phyloP scores from a whole-genome alignment of 2,888 invertebrate species.

The Colostygia pectinataria region DNA sequence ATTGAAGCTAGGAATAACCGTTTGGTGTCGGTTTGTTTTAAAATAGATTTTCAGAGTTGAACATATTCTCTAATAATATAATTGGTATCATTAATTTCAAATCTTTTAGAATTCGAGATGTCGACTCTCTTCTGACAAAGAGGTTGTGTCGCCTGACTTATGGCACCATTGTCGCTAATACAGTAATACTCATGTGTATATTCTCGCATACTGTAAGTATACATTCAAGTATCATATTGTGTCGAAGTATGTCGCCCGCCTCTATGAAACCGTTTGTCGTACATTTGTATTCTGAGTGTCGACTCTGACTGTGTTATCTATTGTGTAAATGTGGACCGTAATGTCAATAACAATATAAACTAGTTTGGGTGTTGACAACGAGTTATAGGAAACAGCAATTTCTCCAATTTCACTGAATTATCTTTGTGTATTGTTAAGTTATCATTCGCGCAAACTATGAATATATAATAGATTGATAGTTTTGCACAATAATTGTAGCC shows the following conservation, averaged over 20 bases:
- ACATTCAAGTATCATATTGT: conserved; percentile 46
- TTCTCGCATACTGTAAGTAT: conserved; percentile 25
- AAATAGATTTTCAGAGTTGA: too few species aligned
- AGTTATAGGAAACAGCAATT: conserved; percentile 27
- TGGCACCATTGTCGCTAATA: conserved; percentile 25
- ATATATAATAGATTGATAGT: too few species aligned
- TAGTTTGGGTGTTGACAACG: conserved; percentile 17
- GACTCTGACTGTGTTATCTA: conserved; percentile 54
- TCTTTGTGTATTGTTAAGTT: not conserved
- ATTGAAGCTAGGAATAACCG: not conserved
- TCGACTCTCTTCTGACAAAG: conserved; percentile 4
- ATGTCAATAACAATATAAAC: conserved; percentile 53
- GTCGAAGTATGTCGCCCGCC: conserved; percentile 50
- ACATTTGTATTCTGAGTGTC: conserved; percentile 62
- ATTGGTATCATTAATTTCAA: not conserved
- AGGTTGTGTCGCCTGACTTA: conserved; percentile 10
- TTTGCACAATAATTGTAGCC: too few species aligned
- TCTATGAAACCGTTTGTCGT: conserved; percentile 54
- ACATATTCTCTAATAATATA: too few species aligned
- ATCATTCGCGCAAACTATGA: too few species aligned
- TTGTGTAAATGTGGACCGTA: conserved; percentile 65
- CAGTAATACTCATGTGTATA: conserved; percentile 3
- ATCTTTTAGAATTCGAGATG: not conserved
- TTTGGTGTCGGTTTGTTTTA: not conserved
- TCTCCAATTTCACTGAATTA: conserved; percentile 22